Conservation (phyloP, 2,888 invertebrate species). For the Ophion costatus region DNA sequence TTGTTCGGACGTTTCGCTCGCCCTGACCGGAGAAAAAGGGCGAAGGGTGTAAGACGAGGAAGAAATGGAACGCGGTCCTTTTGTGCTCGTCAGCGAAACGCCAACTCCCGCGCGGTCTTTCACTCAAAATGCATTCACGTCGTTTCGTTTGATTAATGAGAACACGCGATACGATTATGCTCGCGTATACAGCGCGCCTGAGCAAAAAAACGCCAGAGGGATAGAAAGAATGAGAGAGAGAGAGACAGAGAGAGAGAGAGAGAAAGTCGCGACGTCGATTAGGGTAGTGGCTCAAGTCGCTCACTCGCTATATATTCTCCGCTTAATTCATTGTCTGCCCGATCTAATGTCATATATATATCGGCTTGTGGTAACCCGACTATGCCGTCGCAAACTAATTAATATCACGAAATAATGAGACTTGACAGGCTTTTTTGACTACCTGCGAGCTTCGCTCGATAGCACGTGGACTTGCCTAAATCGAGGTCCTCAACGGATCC, state of each 20-base stretch:
- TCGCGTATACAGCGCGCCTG: not conserved
- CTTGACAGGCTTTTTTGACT: conserved; percentile 17
- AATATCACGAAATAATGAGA: conserved; percentile 47
- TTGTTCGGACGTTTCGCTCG: conserved; percentile 8
- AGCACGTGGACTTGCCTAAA: not conserved
- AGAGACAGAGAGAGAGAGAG: no score
- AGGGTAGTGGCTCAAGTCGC: conserved; percentile 47
- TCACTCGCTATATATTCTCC: conserved; percentile 19
- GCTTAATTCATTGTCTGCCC: conserved; percentile 32
- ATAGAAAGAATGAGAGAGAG: not conserved
- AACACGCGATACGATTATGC: conserved; percentile 68
- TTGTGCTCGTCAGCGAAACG: conserved; percentile 69
- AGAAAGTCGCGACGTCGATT: conserved; percentile 53
- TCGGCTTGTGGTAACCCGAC: conserved; percentile 49
- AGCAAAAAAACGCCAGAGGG: conserved; percentile 40
- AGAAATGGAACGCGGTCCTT: conserved; percentile 59
- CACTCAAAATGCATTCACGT: conserved; percentile 71
- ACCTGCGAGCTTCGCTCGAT: not conserved
- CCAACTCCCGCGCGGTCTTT: conserved; percentile 66
- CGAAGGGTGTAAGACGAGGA: conserved; percentile 23
- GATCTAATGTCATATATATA: conserved; percentile 26
- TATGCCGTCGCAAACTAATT: conserved; percentile 39
- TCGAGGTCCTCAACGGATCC: not conserved
- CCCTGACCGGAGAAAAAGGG: conserved; percentile 23
- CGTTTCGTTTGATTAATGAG: conserved; percentile 74